Evolutionary conservation across 2,113 vertebrate species (phyloP).

Genomic region (Trochalopteron elliotii): DNA sequence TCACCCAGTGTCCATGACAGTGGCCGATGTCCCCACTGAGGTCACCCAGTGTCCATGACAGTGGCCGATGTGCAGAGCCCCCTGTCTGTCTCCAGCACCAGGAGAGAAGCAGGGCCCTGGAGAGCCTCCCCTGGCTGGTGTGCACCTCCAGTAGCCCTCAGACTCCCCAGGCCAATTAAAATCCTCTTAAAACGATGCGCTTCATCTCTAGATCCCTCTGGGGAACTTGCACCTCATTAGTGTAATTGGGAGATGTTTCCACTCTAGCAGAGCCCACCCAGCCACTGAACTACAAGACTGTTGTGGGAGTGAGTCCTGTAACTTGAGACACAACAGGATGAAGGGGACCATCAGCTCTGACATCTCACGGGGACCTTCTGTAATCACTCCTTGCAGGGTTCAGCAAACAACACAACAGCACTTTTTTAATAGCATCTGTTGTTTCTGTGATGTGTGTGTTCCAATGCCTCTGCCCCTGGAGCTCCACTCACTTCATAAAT

Average conservation of each 20-base stretch:
- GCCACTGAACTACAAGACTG: neutral
- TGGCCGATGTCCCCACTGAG: accelerated
- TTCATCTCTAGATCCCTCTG: neutral
- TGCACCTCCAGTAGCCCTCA: neutral
- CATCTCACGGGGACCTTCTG: neutral
- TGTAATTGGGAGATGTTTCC: conserved; percentile 29
- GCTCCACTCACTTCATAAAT: neutral
- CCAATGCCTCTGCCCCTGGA: neutral
- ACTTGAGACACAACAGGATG: neutral
- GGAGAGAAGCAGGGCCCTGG: neutral
- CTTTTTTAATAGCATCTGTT: neutral
- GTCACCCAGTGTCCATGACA: neutral
- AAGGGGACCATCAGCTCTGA: neutral
- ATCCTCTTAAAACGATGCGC: neutral
- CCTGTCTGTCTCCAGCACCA: neutral
- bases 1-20: neutral
- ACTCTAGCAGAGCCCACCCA: conserved; percentile 9
- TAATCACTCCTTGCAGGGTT: neutral
- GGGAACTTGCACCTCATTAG: conserved; percentile 42
- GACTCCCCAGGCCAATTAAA: conserved; percentile 55
- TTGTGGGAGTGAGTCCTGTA: neutral
- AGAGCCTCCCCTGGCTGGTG: neutral
- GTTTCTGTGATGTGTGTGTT: neutral
- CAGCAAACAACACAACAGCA: neutral
- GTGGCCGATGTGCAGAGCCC: accelerated